Evolutionary conservation across 2,113 vertebrate genomes (phyloP), one percentile per base, ranked within the genome.

Genomic region (Dinomys branickii): DNA sequence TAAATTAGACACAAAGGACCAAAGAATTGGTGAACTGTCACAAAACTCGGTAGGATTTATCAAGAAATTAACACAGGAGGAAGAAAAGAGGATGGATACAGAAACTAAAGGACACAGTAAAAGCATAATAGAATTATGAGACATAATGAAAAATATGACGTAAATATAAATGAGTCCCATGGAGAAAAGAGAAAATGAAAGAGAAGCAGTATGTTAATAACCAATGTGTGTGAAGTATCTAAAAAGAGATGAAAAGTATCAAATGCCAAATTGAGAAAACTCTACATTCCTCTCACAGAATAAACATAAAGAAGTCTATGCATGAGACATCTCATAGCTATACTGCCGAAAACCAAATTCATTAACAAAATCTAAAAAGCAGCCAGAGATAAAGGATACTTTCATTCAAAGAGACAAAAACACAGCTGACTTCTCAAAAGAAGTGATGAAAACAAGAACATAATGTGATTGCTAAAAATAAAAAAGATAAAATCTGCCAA

Each of bases 371-470:
- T 35, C 65, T 95, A 33, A 59, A 94, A 77, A 65, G 26, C 8
- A 87, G 28, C 35, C 28, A 85, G 28, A 56, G 73, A 35, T 26
- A 56, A 80, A 96, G 33, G 41, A 71, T 61, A 26, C 10, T 82
- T 88, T n/a, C 41, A 69, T 47, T 85, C 26, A 88, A 52, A 92
- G 38, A 17, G 88, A 35, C n/a, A 82, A 59, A 87, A 96, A 58
- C 44, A 69, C 9, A 93, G 17, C 58, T 83, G 61, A 26, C 11
- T 90, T 94, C 91, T 94, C 77, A n/a, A 81, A 91, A 85, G 61
- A 77, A 85, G 77, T 13, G 4, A 91, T 14, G 22, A 58, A 93
- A 94, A 88, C 35, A 44, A 67, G 71, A 77, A 71, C 4, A 92
- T 50, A 73, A 63, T 65, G 20, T 38, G 38, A 85, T 58, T 65